Percentiles rank a stretch among this genome's conserved stretches.
These are phyloP conservation scores for Callocephalon fimbriatum DNA, from an alignment of 2,113 vertebrate species.

Conservation along the genomic window DNA sequence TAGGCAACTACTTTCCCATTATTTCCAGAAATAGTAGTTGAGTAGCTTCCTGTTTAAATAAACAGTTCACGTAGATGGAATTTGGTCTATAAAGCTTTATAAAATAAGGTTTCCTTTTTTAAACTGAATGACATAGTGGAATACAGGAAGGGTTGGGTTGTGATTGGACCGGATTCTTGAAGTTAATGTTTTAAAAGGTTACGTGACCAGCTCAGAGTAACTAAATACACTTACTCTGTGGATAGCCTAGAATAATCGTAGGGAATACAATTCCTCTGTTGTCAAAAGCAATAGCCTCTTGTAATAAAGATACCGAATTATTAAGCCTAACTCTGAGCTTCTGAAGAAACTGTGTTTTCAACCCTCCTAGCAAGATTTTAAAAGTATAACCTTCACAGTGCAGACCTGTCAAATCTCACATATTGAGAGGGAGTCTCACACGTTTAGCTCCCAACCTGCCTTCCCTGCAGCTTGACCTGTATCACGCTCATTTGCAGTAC, in stretches of 20 bases:
- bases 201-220: slow-evolving; percentile 14
- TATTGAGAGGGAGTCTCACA: slow-evolving; percentile 1
- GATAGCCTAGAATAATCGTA: not conserved
- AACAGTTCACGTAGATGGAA: not conserved
- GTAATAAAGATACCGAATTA: slow-evolving; percentile 28
- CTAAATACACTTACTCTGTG: not conserved
- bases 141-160: slow-evolving; percentile 52
- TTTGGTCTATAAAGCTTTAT: slow-evolving; percentile 11
- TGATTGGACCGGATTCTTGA: not conserved
- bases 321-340: slow-evolving; percentile 14
- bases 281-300: not conserved
- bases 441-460: not conserved
- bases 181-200: slow-evolving; percentile 20
- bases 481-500: not conserved
- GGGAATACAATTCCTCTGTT: not conserved
- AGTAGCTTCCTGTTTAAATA: slow-evolving; percentile 55
- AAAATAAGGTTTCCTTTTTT: slow-evolving; percentile 24
- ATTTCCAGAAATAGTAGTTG: slow-evolving; percentile 55
- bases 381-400: not conserved
- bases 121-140: not conserved
- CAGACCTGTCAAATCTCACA: slow-evolving; percentile 21
- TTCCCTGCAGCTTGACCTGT: not conserved
- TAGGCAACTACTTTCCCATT: slow-evolving; percentile 36
- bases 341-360: slow-evolving; percentile 22
- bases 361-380: slow-evolving; percentile 2